A percentile compares a stretch with the other conserved stretches of the same genome.
phyloP scores from a whole-genome alignment of 2,113 vertebrate genomes.

The Malaclemys terrapin region DNA sequence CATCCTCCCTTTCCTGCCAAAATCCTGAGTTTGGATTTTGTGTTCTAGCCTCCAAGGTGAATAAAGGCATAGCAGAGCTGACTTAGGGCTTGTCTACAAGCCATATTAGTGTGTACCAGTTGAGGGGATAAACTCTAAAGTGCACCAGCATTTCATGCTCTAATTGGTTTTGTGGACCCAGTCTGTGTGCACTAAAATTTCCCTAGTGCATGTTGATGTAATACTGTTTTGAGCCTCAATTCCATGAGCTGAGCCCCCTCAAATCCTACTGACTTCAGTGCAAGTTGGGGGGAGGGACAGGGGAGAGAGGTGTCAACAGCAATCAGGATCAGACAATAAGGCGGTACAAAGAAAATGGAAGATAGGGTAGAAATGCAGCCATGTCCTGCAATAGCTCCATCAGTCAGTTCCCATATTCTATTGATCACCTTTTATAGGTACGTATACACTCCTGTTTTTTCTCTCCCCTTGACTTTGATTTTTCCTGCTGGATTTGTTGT shows the following conservation, averaged over 20 bases:
- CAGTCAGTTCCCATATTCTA: not conserved
- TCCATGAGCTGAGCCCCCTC: not conserved
- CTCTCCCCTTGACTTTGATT: not conserved
- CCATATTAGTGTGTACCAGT: not conserved
- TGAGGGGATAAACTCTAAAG: not conserved
- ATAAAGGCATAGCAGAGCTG: not conserved
- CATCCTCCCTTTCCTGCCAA: not conserved
- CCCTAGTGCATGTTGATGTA: not conserved
- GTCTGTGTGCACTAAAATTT: not conserved
- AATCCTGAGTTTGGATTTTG: not conserved
- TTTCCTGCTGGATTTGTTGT: rapidly evolving
- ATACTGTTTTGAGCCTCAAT: not conserved
- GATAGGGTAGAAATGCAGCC: not conserved
- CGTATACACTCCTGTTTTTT: rapidly evolving
- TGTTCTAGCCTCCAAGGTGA: not conserved
- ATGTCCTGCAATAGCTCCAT: not conserved
- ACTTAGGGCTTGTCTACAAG: not conserved
- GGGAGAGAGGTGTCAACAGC: not conserved
- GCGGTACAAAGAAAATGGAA: not conserved
- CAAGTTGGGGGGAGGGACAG: not conserved
- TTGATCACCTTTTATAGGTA: not conserved
- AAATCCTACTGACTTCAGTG: not conserved
- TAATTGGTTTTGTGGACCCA: not conserved
- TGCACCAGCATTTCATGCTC: not conserved
- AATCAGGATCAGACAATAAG: not conserved